Percentiles rank a stretch among this genome's conserved stretches.
These are phyloP conservation scores for Dipodomys spectabilis DNA, from an alignment of 2,113 vertebrate genomes.

Conservation along the genomic window DNA sequence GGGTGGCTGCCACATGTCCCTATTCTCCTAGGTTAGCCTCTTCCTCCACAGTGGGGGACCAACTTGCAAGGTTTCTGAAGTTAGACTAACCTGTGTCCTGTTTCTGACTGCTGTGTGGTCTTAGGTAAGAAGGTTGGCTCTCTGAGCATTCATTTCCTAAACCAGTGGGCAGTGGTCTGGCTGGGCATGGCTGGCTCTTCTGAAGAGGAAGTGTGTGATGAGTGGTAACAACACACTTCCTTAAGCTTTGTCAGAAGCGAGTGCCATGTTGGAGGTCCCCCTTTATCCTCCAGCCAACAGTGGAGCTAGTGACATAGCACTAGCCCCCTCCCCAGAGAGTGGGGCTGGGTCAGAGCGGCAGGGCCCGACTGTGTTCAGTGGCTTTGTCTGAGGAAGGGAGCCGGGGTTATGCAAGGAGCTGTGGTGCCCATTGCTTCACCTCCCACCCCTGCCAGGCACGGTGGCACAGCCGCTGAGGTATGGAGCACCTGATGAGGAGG, in stretches of 20 bases:
- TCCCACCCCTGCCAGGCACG: not conserved
- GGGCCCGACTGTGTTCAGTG: not conserved
- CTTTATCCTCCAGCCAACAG: not conserved
- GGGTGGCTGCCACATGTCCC: not conserved
- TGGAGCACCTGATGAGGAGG: not conserved
- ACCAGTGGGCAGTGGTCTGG: not conserved
- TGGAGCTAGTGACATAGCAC: not conserved
- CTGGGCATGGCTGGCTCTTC: not conserved
- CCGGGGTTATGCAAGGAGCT: not conserved
- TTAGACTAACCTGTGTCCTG: not conserved
- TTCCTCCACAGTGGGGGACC: not conserved
- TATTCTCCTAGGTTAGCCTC: not conserved
- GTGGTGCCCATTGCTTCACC: rapidly evolving
- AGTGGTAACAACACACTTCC: not conserved
- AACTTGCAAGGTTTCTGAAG: not conserved
- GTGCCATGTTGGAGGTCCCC: not conserved
- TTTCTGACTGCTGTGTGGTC: not conserved
- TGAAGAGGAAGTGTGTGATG: not conserved
- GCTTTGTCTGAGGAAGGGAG: not conserved
- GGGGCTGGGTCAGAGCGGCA: not conserved
- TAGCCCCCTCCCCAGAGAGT: not conserved
- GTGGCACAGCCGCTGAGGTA: not conserved
- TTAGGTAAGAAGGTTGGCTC: not conserved
- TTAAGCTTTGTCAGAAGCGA: not conserved
- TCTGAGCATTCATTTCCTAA: not conserved